phyloP scores from a whole-genome alignment of 2,797 vertebrate species.

The Stomatorhinus walkeri region DNA sequence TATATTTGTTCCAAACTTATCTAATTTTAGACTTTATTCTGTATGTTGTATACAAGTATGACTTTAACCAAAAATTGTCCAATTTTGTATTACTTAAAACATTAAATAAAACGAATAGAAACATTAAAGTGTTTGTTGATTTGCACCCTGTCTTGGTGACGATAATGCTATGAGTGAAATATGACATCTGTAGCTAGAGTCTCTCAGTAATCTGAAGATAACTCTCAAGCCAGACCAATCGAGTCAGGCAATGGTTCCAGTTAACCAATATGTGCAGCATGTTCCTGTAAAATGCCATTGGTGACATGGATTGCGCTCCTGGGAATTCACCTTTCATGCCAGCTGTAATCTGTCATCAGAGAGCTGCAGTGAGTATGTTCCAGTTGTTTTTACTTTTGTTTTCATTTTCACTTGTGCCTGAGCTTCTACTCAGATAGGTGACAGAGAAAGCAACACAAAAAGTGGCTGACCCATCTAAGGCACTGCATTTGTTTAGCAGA shows the following conservation, averaged over 20 bases:
- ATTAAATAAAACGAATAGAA: not conserved
- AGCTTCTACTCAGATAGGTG: not conserved
- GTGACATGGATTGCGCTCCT: not conserved
- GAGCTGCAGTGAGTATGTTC: not conserved
- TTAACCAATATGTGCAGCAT: not conserved
- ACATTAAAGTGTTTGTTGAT: not conserved
- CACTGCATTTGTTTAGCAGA: not conserved
- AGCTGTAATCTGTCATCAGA: not conserved
- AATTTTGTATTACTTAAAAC: not conserved
- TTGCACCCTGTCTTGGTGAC: not conserved
- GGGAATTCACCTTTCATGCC: not conserved
- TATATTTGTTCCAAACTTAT: not conserved
- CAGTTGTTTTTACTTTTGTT: not conserved
- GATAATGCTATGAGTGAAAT: not conserved
- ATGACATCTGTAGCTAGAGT: not conserved
- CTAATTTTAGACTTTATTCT: not conserved
- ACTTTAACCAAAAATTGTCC: not conserved
- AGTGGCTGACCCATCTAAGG: not conserved
- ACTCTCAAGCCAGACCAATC: not conserved
- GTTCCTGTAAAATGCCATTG: not conserved
- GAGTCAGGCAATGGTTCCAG: not conserved
- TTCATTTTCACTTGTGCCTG: not conserved
- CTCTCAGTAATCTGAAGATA: not conserved
- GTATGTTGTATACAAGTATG: not conserved
- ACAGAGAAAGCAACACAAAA: not conserved